Evolutionary conservation across 30 jellyfish, hydroid and myxozoan genomes (phyloP).

Genomic region (Aurelia sp.): DNA sequence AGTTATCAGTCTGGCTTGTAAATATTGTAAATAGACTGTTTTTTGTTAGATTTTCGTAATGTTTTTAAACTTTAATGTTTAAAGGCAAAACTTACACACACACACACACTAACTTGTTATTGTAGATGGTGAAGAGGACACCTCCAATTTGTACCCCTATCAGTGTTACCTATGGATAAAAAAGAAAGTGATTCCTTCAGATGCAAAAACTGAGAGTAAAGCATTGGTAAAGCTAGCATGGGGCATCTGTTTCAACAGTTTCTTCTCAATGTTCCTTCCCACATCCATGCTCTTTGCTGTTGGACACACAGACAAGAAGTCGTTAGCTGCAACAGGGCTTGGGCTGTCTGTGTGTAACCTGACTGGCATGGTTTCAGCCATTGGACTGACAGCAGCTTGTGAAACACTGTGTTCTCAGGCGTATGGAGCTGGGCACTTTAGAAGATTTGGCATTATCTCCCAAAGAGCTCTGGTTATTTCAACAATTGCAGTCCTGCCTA

Average conservation of each 20-base stretch:
- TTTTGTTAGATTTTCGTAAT: too few species aligned
- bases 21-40: too few species aligned
- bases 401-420: constrained; percentile 74
- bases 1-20: too few species aligned
- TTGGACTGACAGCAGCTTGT: constrained; percentile 51
- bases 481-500: constrained; percentile 40
- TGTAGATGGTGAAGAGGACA: constrained; percentile 8
- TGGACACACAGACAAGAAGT: constrained; percentile 56
- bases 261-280: constrained; percentile 53
- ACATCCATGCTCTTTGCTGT: constrained; percentile 23
- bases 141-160: constrained; percentile 12
- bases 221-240: constrained; percentile 41
- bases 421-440: constrained; percentile 56
- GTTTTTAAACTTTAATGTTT: too few species aligned
- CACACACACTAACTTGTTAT: not conserved
- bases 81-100: too few species aligned
- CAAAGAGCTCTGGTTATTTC: constrained; percentile 54
- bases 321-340: constrained; percentile 64
- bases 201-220: constrained; percentile 29
- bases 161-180: constrained; percentile 16
- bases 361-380: constrained; percentile 48
- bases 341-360: constrained; percentile 55
- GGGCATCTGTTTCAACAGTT: constrained; percentile 49
- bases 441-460: constrained; percentile 51
- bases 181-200: constrained; percentile 26